Conservation (phyloP, 1,140 invertebrate species). For the Oscheius sp. region DNA sequence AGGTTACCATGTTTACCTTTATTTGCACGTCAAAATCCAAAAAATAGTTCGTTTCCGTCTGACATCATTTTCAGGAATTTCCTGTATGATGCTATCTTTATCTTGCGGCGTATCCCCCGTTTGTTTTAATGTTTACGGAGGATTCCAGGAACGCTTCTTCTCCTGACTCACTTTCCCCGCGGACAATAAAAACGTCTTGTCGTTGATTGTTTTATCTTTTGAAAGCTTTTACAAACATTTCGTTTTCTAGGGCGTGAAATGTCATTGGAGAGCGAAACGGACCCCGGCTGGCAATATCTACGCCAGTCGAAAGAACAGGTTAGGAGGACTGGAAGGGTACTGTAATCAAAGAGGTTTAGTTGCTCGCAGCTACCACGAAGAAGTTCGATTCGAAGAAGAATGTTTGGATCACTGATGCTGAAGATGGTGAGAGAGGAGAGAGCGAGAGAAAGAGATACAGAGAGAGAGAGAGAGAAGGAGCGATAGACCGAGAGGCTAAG, state of each 20-base stretch:
- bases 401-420: constrained; percentile 44
- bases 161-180: no score
- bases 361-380: constrained; percentile 43
- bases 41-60: no score
- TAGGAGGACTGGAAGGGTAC: no score
- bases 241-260: constrained; percentile 1
- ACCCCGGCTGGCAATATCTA: constrained; percentile 59
- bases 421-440: constrained; percentile 23
- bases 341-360: constrained; percentile 19
- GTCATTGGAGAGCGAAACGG: constrained; percentile 12
- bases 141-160: neutral
- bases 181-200: neutral
- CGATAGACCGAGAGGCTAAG: neutral
- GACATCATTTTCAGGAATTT: neutral
- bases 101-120: neutral
- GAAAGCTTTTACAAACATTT: no score
- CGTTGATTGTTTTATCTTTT: neutral
- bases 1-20: neutral
- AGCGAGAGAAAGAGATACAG: no score
- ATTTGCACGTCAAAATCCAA: neutral
- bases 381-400: constrained; percentile 52
- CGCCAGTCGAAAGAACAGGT: constrained; percentile 58
- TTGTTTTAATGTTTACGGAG: neutral
- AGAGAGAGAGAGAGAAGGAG: no score
- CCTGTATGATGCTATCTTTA: neutral